Percentiles rank a stretch among this genome's conserved stretches.
Evolutionary conservation across 2,113 vertebrate species (phyloP).

Genomic region (Procavia capensis): DNA sequence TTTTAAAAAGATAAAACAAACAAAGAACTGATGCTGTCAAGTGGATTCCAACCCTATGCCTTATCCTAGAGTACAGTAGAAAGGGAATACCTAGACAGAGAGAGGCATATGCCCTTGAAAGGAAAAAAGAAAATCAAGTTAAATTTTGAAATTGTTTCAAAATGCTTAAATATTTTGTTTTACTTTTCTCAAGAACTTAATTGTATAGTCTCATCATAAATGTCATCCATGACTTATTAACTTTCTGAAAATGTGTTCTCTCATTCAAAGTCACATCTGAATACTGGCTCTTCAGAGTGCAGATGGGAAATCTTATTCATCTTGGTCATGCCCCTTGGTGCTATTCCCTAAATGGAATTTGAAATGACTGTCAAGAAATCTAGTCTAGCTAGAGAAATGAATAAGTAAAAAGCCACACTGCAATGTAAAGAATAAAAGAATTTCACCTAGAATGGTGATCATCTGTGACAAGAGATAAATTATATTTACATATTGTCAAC

Average conservation of each 20-base stretch:
- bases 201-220: background rate
- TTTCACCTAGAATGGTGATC: conserved; percentile 34
- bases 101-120: background rate
- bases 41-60: too few relatives aligned
- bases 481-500: conserved; percentile 65
- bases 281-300: background rate
- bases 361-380: conserved; percentile 60
- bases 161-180: conserved; percentile 12
- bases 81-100: background rate
- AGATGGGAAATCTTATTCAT: conserved; percentile 52
- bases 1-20: background rate
- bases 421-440: conserved; percentile 42
- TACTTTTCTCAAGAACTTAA: background rate
- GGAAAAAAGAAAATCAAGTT: background rate
- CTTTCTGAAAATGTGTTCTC: conserved; percentile 48
- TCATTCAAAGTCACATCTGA: conserved; percentile 1
- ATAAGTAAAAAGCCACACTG: conserved; percentile 46
- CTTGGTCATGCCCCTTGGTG: conserved; percentile 24
- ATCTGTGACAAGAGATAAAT: conserved; percentile 58
- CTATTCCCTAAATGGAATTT: conserved; percentile 59
- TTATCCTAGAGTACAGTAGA: too few relatives aligned
- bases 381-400: conserved; percentile 35
- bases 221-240: conserved; percentile 46
- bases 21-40: too few relatives aligned
- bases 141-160: background rate